Evolutionary conservation across 2,797 vertebrate species (phyloP).

Genomic region (Cryptoprocta ferox): DNA sequence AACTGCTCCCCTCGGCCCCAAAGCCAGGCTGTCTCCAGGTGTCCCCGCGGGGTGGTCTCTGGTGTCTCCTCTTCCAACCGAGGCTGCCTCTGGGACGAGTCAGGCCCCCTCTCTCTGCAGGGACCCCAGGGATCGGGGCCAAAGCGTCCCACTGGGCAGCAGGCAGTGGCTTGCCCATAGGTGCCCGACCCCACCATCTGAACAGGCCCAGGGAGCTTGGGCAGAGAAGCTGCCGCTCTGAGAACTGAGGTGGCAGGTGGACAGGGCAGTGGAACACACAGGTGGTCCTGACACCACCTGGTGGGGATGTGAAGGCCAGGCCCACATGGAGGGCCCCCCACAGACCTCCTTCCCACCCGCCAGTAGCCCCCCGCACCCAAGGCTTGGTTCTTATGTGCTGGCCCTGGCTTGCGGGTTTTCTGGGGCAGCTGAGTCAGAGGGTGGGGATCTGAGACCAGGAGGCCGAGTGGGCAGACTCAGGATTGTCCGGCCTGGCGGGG

Average conservation of each 20-base stretch:
- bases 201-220: not conserved
- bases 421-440: not conserved
- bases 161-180: not conserved
- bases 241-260: not conserved
- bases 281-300: not conserved
- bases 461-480: not conserved
- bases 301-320: not conserved
- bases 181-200: not conserved
- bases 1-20: fast-evolving
- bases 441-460: not conserved
- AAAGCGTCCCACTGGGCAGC: not conserved
- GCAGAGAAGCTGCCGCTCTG: not conserved
- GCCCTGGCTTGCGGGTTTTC: not conserved
- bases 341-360: not conserved
- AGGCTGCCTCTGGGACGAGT: not conserved
- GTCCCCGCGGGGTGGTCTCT: not conserved
- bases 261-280: not conserved
- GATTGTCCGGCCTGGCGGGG: not conserved
- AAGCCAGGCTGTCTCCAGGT: not conserved
- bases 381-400: not conserved
- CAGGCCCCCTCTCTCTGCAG: too few species aligned
- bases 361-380: not conserved
- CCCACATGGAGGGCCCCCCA: too few species aligned
- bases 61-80: not conserved
- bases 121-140: not conserved